phyloP scores from a whole-genome alignment of 2,113 vertebrate species.

The Rhynchomys soricoides region DNA sequence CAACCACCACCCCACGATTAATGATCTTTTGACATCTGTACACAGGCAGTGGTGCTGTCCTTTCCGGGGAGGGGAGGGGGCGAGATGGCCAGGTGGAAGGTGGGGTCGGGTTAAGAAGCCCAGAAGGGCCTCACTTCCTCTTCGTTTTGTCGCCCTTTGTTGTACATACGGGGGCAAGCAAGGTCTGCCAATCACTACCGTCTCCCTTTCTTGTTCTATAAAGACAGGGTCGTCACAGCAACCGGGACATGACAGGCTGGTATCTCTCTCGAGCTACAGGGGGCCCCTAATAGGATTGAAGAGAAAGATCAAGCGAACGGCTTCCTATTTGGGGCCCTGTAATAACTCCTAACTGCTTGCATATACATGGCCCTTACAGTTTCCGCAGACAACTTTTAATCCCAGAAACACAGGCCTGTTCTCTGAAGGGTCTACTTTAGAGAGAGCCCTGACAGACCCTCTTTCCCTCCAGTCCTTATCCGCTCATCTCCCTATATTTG shows the following conservation, averaged over 20 bases:
- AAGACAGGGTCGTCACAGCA: constrained; percentile 92
- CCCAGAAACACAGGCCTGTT: constrained; percentile 78
- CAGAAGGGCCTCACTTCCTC: constrained; percentile 93
- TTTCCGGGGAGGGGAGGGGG: constrained; percentile 62
- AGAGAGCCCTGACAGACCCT: constrained; percentile 62
- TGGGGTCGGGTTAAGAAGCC: constrained; percentile 92
- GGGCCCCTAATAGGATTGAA: constrained; percentile 92
- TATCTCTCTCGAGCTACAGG: constrained; percentile 90
- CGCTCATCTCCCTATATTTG: not conserved
- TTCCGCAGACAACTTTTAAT: constrained; percentile 84
- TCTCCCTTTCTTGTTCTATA: constrained; percentile 88
- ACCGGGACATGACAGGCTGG: constrained; percentile 91
- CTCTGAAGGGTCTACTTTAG: constrained; percentile 67
- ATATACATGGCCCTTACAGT: constrained; percentile 88
- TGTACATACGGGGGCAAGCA: constrained; percentile 90
- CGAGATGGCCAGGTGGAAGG: constrained; percentile 88
- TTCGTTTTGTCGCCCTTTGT: constrained; percentile 94
- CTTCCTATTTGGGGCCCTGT: constrained; percentile 88
- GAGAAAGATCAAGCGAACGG: constrained; percentile 89
- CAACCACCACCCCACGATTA: not conserved
- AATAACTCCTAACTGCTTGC: constrained; percentile 88
- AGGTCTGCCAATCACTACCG: constrained; percentile 93
- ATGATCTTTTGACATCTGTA: not conserved
- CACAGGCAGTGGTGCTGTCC: constrained; percentile 37
- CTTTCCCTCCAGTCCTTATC: not conserved